These are phyloP conservation scores for Calliopsis andreniformis DNA, from an alignment of 1,140 invertebrate species.

Conservation along the genomic window DNA sequence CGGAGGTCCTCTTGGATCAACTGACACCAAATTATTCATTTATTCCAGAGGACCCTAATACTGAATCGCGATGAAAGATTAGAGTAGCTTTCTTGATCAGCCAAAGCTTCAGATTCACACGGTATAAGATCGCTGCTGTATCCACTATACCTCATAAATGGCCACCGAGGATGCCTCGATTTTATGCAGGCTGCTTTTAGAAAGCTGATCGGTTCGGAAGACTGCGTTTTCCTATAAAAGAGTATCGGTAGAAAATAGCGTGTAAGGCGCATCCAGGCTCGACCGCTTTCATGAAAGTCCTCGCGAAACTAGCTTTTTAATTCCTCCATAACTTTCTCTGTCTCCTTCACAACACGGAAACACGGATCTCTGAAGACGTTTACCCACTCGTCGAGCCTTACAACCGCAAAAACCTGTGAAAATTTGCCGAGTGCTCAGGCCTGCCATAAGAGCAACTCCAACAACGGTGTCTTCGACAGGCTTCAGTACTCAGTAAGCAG, in stretches of 20 bases:
- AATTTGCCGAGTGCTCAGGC: too few species aligned
- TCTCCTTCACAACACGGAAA: background rate
- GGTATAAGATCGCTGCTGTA: background rate
- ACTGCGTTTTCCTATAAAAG: background rate
- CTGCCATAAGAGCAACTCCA: too few species aligned
- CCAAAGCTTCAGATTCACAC: too few species aligned
- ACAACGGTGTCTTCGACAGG: too few species aligned
- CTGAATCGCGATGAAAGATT: too few species aligned
- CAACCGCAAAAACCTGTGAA: background rate
- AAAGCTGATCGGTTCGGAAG: background rate
- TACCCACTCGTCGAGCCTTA: too few species aligned
- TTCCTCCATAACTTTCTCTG: background rate
- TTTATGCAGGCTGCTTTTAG: background rate
- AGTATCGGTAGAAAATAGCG: background rate
- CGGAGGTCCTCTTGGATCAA: too few species aligned
- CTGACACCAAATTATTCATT: too few species aligned
- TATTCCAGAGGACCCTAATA: too few species aligned
- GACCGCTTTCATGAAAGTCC: background rate
- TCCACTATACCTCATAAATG: background rate
- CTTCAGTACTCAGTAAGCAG: conserved; percentile 12
- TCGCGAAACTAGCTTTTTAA: conserved; percentile 39
- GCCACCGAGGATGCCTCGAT: background rate
- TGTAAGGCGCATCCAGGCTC: background rate
- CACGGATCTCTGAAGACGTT: background rate
- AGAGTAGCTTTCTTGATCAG: too few species aligned